Evolutionary conservation across 1,140 invertebrate genomes (phyloP).

Genomic region (Sycobia sp.): DNA sequence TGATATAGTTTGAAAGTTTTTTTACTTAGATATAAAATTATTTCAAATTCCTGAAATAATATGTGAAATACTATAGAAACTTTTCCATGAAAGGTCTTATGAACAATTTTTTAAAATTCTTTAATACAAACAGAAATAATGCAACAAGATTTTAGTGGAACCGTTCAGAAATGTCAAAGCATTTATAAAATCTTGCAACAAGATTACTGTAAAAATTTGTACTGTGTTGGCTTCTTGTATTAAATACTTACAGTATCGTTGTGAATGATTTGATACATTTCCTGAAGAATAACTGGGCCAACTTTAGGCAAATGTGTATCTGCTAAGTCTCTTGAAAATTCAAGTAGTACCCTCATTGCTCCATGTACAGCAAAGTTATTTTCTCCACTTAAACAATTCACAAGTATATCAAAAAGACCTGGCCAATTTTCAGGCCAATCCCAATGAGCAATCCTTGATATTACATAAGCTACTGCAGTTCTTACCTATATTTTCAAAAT

Average conservation of each 20-base stretch:
- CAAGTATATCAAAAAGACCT: constrained; percentile 74
- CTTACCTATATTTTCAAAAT: constrained; percentile 57
- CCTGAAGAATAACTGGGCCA: constrained; percentile 76
- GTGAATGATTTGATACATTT: constrained; percentile 77
- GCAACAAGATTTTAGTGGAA: too few species aligned
- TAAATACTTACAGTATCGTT: constrained; percentile 64
- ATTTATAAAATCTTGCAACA: background rate
- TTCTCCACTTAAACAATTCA: constrained; percentile 66
- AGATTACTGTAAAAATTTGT: background rate
- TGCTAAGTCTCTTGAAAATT: constrained; percentile 74
- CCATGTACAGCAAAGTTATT: constrained; percentile 73
- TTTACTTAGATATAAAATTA: too few species aligned
- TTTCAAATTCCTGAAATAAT: too few species aligned
- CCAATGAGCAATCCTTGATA: constrained; percentile 77
- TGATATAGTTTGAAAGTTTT: too few species aligned
- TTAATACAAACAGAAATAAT: too few species aligned
- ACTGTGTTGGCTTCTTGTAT: background rate
- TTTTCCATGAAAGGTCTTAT: too few species aligned
- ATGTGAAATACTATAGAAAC: too few species aligned
- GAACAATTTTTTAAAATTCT: too few species aligned
- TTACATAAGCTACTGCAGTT: constrained; percentile 74
- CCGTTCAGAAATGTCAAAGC: too few species aligned
- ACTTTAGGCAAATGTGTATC: constrained; percentile 75
- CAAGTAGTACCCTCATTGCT: constrained; percentile 77
- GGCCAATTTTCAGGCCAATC: constrained; percentile 84